Conservation (phyloP, 2,888 invertebrate species). For the Pyrgus malvae region DNA sequence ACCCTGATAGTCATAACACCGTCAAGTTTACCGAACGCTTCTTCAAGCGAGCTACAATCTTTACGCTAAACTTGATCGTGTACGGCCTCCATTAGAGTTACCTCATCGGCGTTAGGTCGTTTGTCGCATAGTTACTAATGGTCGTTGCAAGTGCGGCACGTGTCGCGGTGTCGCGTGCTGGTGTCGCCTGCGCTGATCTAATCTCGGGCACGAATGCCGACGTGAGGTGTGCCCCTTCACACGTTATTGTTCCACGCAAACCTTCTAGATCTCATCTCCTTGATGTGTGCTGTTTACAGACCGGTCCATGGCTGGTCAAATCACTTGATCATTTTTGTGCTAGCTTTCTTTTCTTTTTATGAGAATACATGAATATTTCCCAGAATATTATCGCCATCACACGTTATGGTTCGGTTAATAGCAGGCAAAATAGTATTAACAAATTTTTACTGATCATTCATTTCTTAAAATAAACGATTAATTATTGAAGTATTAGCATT, state of each 20-base stretch:
- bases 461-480: no score
- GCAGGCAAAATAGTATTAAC: no score
- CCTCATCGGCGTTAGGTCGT: no score
- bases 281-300: constrained; percentile 57
- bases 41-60: no score
- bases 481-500: neutral
- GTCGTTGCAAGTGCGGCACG: constrained; percentile 42
- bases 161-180: constrained; percentile 69
- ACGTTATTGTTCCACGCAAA: constrained; percentile 68
- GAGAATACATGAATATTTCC: neutral
- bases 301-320: constrained; percentile 45
- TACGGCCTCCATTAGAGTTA: no score
- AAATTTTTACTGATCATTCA: no score
- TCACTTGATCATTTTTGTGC: constrained; percentile 37
- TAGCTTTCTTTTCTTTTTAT: constrained; percentile 29
- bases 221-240: constrained; percentile 76
- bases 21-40: constrained; percentile 1
- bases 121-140: constrained; percentile 39
- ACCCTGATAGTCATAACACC: no score
- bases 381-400: neutral
- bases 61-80: no score
- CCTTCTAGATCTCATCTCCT: constrained; percentile 69
- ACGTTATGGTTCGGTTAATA: no score
- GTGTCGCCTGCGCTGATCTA: constrained; percentile 58
- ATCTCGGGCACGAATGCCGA: constrained; percentile 70